Base-by-base conservation (phyloP, 2,113 vertebrate genomes). In the Daphoenositta chrysoptera region DNA sequence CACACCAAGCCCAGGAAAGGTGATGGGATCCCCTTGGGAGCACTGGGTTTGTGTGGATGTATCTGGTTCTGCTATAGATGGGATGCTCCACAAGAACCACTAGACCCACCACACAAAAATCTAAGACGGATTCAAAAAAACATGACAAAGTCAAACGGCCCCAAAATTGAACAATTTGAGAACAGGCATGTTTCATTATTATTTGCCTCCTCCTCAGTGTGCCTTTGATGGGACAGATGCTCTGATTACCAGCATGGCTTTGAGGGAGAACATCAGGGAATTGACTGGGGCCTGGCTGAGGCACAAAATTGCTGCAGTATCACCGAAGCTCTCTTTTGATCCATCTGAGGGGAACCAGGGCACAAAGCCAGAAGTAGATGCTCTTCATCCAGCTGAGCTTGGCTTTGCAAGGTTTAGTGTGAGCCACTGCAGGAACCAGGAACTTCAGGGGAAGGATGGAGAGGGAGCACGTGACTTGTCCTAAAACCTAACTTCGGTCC, bases 381-480 rank as follows among this genome's bases (percentile, higher is more conserved):
- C n/a, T 85, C 48, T 40, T 58, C 0, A 1, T 45, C 44, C 3
- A 4, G 14, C 35, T 35, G 42, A 87, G 33, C 60, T 65, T 0
- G 0, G 42, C 30, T 79, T 60, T 54, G 33, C 45, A 23, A 7
- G 5, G 16, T 47, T 87, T 33, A 91, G 21, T 69, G 44, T 1
- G 11, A 72, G 28, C 37, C 35, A 13, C 19, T 47, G 40, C 28
- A 14, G 12, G 70, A 66, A 47, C 45, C 9, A 0, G 35, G 56
- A 86, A 26, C 30, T 56, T 28, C 22, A 39, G 13, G 2, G 17
- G 10, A 63, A 81, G 47, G 44, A 39, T 53, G 48, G 13, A 87
- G 23, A 73, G 33, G 30, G 23, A 95, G 51, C 56, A n/a, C 10
- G 13, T 37, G 56, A 50, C 28, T 48, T 2, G 1, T 33, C 5